Percentiles rank a stretch among this genome's conserved stretches.
Evolutionary conservation across 2,113 vertebrate species (phyloP).

Genomic region (Plectropomus leopardus): DNA sequence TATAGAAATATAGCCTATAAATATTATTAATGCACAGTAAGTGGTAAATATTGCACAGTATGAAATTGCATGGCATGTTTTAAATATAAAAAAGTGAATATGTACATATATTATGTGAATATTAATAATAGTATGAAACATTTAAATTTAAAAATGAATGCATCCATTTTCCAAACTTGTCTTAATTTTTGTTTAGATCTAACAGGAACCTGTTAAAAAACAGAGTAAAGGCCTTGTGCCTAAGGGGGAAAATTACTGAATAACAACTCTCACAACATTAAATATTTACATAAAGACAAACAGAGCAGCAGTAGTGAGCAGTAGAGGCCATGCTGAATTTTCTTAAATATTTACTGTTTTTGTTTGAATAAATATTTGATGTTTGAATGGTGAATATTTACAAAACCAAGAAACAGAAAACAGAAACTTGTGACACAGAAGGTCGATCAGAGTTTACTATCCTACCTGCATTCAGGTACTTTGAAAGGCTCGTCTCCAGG

Average conservation of each 20-base stretch:
- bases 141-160: background rate
- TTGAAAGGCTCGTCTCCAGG: conserved; percentile 89
- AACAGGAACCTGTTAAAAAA: no score
- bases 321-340: background rate
- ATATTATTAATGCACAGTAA: no score
- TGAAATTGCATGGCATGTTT: no score
- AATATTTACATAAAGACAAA: background rate
- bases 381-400: background rate
- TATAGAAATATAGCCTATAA: no score
- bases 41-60: no score
- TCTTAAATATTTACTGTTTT: background rate
- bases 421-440: background rate
- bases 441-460: background rate
- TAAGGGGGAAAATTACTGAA: no score
- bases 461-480: conserved; percentile 94
- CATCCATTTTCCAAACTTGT: background rate
- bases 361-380: background rate
- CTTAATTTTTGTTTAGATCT: no score
- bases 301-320: background rate
- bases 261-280: no score
- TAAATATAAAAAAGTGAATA: no score
- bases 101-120: no score
- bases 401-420: background rate
- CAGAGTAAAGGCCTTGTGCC: no score
- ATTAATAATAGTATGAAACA: no score